Evolutionary conservation across 1,140 invertebrate genomes (phyloP), one percentile per base, ranked within the genome.

Genomic region (Drosophila tani): DNA sequence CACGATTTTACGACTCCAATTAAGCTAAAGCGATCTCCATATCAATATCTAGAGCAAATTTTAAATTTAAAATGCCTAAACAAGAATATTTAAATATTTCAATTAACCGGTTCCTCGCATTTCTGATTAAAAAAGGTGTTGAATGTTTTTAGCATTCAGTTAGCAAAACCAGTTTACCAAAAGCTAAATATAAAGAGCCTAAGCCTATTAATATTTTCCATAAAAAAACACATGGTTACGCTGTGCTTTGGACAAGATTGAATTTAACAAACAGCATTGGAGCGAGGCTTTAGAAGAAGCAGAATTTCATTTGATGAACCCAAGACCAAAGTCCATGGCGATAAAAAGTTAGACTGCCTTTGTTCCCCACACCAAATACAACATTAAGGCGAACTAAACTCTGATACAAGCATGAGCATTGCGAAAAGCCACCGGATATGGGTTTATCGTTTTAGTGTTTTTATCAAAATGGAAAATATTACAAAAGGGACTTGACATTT

Each of bases 381-480:
- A 58, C 19, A 50, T 40, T 62, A 2, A 19, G 47, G 19, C 12
- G 17, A 38, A 40, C 17, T 24, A 58, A 29, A 29, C 29, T 6
- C 45, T 38, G 79, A 82, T 77, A 81, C 49, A 50, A 67, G 21
- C 49, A n/a, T 24, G 5, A 27, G 19, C 53, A 53, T 57, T 62
- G 62, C 32, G 15, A 49, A 64, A 59, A 15, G 27, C 71, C 63
- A 69, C 56, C 79, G 80, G 80, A 82, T 82, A 62, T 58, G 24
- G 14, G 19, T n/a, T n/a, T 43, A 45, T 21, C 35, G 19, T 41
- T 41, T 21, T 40, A 43, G 41, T 14, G 49, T 55, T 50, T 55
- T 77, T 69, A 70, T 70, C 40, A 17, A 32, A 40, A 24, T 46
- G 32, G 32, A n/a, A 5, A 27, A 29, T 38, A 66, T 66, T 40